These are phyloP conservation scores for Agrotis clavis DNA, from an alignment of 2,888 invertebrate genomes.

Conservation along the genomic window DNA sequence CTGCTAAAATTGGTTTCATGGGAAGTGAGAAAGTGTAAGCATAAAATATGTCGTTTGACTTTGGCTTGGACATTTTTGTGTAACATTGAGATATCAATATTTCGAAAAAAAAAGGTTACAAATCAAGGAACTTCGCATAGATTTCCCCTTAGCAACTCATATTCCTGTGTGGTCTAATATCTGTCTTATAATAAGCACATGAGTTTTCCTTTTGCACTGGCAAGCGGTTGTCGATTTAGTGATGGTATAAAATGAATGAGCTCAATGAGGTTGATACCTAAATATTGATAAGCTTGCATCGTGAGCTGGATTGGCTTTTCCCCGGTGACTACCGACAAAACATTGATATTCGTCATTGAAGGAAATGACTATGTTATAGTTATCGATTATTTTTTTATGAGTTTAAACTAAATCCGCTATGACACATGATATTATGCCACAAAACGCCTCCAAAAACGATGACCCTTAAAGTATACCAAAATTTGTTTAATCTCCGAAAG, in stretches of 20 bases:
- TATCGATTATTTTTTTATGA: background rate
- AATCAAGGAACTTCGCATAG: background rate
- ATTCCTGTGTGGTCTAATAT: background rate
- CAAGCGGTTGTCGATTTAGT: background rate
- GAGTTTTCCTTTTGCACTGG: background rate
- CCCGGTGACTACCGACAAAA: background rate
- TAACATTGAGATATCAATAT: slow-evolving; percentile 3
- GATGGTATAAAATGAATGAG: background rate
- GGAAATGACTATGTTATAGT: background rate
- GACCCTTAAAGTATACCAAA: too few species aligned
- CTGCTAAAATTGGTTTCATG: slow-evolving; percentile 79
- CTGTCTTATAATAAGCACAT: background rate
- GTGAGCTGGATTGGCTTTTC: slow-evolving; percentile 10
- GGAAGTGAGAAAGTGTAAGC: slow-evolving; percentile 59
- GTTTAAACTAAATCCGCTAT: background rate
- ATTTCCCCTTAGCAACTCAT: background rate
- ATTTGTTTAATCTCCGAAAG: background rate
- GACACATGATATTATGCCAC: background rate
- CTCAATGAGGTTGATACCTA: background rate
- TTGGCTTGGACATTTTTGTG: slow-evolving; percentile 4
- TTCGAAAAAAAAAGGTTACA: background rate
- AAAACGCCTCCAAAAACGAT: too few species aligned
- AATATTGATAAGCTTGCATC: background rate
- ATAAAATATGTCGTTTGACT: slow-evolving; percentile 34
- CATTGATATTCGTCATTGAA: slow-evolving; percentile 30